Evolutionary conservation across 2,888 invertebrate genomes (phyloP).

Genomic region (Apodemia zela): DNA sequence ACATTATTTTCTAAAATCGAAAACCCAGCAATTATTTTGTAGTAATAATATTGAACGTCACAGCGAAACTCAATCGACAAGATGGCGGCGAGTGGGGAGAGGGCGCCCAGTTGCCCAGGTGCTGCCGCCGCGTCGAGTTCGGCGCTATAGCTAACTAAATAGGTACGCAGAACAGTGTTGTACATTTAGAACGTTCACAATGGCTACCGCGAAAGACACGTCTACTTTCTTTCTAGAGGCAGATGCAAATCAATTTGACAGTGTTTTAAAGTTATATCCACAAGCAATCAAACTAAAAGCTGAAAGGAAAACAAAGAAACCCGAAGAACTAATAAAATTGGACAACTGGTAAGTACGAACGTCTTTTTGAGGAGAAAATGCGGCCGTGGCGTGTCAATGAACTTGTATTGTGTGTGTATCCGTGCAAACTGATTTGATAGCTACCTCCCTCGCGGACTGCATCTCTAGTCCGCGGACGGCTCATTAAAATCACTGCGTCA

Average conservation of each 20-base stretch:
- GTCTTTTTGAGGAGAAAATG: conserved; percentile 79
- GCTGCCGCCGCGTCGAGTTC: conserved; percentile 82
- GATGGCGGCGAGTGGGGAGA: conserved; percentile 80
- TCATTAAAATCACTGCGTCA: conserved; percentile 86
- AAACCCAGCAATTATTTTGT: conserved; percentile 47
- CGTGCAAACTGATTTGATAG: conserved; percentile 82
- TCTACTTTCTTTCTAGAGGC: conserved; percentile 96
- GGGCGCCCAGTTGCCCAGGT: conserved; percentile 80
- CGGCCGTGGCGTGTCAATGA: conserved; percentile 82
- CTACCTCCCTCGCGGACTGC: conserved; percentile 84
- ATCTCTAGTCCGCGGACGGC: conserved; percentile 82
- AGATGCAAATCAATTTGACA: conserved; percentile 91
- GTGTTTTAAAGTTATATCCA: conserved; percentile 94
- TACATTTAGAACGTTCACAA: conserved; percentile 84
- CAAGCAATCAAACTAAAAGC: conserved; percentile 95
- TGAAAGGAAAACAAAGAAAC: conserved; percentile 93
- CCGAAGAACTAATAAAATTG: conserved; percentile 95
- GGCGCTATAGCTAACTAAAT: conserved; percentile 80
- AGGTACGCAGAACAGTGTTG: conserved; percentile 66
- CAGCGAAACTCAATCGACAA: conserved; percentile 69
- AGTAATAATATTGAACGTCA: conserved; percentile 77
- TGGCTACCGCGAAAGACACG: conserved; percentile 93
- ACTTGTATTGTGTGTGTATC: conserved; percentile 82
- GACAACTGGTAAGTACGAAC: conserved; percentile 93
- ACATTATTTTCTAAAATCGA: conserved; percentile 33